These are phyloP conservation scores for Cervus canadensis DNA, from an alignment of 2,113 vertebrate genomes.

Conservation along the genomic window DNA sequence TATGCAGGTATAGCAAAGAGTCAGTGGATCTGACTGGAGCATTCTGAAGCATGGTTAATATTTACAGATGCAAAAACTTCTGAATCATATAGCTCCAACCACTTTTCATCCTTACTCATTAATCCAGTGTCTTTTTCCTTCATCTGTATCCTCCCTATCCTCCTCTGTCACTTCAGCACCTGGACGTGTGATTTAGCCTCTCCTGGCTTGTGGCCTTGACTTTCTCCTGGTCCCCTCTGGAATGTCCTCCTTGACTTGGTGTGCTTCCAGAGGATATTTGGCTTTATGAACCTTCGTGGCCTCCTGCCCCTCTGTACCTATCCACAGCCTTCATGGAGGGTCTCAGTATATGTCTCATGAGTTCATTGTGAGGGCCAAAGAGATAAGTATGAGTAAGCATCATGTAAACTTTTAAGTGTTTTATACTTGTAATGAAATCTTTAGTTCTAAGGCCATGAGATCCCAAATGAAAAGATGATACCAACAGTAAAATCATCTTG, in stretches of 20 bases:
- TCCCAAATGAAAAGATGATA: constrained; percentile 35
- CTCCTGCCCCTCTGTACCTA: not conserved
- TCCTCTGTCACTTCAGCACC: not conserved
- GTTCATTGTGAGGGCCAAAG: not conserved
- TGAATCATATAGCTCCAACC: not conserved
- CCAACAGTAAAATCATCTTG: constrained; percentile 37
- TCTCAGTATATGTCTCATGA: not conserved
- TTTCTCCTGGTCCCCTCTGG: not conserved
- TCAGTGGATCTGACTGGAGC: not conserved
- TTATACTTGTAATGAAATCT: constrained; percentile 48
- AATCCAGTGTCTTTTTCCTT: not conserved
- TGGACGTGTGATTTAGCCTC: not conserved
- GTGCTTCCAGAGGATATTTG: not conserved
- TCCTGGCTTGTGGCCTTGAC: not conserved
- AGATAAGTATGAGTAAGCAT: not conserved
- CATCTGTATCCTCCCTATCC: not conserved
- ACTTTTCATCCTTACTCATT: not conserved
- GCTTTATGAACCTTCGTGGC: not conserved
- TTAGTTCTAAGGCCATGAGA: constrained; percentile 7
- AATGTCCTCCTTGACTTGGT: not conserved
- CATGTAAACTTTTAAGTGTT: constrained; percentile 16
- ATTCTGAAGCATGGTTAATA: not conserved
- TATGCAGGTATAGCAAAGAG: not conserved
- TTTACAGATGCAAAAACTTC: not conserved
- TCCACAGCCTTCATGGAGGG: not conserved